A percentile compares a stretch with the other conserved stretches of the same genome.
Conservation (phyloP, 2,113 vertebrate species). For the Tupaia tana region DNA sequence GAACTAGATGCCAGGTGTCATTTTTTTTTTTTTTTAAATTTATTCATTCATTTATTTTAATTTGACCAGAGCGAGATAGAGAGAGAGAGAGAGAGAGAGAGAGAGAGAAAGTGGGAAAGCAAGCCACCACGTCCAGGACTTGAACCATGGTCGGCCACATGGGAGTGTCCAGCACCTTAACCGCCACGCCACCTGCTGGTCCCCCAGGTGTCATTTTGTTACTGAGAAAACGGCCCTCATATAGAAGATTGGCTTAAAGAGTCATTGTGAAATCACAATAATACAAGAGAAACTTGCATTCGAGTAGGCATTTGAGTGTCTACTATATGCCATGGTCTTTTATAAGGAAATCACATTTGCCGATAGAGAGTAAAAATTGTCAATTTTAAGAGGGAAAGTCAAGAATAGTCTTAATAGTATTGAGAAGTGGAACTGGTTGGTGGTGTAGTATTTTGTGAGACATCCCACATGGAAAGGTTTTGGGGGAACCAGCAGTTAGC, state of each 20-base stretch:
- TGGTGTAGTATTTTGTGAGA: too few relatives aligned
- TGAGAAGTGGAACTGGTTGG: not conserved
- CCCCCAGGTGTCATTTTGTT: not conserved
- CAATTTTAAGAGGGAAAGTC: not conserved
- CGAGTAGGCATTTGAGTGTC: not conserved
- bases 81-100: too few relatives aligned
- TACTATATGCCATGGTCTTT: not conserved
- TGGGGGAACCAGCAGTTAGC: too few relatives aligned
- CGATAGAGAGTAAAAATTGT: not conserved
- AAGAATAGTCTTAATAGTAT: not conserved
- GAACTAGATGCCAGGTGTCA: not conserved
- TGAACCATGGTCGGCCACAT: too few relatives aligned
- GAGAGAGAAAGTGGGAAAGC: too few relatives aligned
- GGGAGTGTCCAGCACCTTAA: too few relatives aligned
- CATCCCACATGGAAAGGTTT: too few relatives aligned
- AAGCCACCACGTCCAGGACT: too few relatives aligned
- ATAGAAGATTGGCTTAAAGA: not conserved
- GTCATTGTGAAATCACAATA: not conserved
- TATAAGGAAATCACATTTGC: not conserved
- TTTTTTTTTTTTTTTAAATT: too few relatives aligned
- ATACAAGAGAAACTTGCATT: not conserved
- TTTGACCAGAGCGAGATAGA: too few relatives aligned
- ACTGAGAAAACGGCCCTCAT: not conserved
- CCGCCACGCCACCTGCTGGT: too few relatives aligned
- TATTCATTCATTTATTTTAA: too few relatives aligned